phyloP scores from a whole-genome alignment of 2,113 vertebrate genomes.

The Cranoglanis bouderius region DNA sequence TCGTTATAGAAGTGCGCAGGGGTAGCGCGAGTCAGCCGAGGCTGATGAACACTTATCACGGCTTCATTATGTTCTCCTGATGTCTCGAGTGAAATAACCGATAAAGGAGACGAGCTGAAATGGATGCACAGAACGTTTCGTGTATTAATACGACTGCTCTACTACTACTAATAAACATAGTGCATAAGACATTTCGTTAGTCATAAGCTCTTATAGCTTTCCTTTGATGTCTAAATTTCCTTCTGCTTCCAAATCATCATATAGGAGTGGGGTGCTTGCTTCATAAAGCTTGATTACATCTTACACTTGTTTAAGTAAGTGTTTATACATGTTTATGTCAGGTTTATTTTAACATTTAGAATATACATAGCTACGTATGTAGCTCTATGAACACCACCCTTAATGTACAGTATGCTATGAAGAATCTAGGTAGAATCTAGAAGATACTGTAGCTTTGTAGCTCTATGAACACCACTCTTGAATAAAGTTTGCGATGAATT shows the following conservation, averaged over 20 bases:
- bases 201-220: background rate
- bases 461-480: background rate
- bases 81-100: conserved; percentile 14
- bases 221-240: background rate
- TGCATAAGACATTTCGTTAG: background rate
- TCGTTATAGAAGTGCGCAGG: conserved; percentile 20
- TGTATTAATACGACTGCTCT: background rate
- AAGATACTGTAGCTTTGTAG: background rate
- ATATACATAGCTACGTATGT: no score
- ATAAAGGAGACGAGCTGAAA: conserved; percentile 10
- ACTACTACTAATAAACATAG: background rate
- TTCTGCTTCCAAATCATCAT: background rate
- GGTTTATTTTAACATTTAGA: background rate
- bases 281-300: background rate
- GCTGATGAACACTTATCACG: conserved; percentile 48
- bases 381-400: background rate
- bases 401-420: background rate
- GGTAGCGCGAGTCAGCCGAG: conserved; percentile 24
- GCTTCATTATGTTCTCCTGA: conserved; percentile 46
- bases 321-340: background rate
- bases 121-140: background rate
- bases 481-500: no score
- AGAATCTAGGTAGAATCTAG: background rate
- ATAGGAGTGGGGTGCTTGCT: background rate
- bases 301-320: no score